Conservation (phyloP, 2,888 invertebrate genomes). For the Himalopsyche japonica region DNA sequence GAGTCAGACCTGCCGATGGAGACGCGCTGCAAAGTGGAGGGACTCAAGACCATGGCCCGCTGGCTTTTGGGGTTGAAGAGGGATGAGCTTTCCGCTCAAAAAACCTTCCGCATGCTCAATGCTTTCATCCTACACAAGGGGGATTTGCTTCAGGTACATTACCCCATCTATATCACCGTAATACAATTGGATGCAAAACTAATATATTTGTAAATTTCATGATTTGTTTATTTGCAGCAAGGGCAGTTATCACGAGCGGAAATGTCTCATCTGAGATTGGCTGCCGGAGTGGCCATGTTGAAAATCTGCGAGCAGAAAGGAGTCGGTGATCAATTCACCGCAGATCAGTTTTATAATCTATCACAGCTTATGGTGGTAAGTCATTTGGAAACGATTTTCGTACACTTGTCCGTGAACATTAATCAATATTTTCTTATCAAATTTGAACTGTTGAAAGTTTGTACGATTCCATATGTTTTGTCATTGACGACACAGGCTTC, state of each 20-base stretch:
- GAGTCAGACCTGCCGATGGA: slow-evolving; percentile 88
- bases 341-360: slow-evolving; percentile 92
- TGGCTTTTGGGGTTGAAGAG: slow-evolving; percentile 92
- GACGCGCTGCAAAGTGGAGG: slow-evolving; percentile 90
- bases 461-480: too few species aligned
- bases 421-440: too few species aligned
- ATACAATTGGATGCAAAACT: background rate
- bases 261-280: slow-evolving; percentile 89
- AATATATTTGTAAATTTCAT: background rate
- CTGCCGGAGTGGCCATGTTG: slow-evolving; percentile 93
- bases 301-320: slow-evolving; percentile 97
- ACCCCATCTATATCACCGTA: too few species aligned
- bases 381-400: too few species aligned
- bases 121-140: slow-evolving; percentile 94
- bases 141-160: slow-evolving; percentile 67
- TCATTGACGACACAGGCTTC: too few species aligned
- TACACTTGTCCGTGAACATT: too few species aligned
- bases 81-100: slow-evolving; percentile 85
- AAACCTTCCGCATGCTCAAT: slow-evolving; percentile 92
- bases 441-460: too few species aligned
- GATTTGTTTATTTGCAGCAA: slow-evolving; percentile 57
- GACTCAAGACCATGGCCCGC: slow-evolving; percentile 93
- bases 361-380: slow-evolving; percentile 87
- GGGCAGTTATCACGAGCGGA: slow-evolving; percentile 80
- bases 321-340: slow-evolving; percentile 91